phyloP scores from a whole-genome alignment of 2,888 invertebrate species.

The Pheosia tremula region DNA sequence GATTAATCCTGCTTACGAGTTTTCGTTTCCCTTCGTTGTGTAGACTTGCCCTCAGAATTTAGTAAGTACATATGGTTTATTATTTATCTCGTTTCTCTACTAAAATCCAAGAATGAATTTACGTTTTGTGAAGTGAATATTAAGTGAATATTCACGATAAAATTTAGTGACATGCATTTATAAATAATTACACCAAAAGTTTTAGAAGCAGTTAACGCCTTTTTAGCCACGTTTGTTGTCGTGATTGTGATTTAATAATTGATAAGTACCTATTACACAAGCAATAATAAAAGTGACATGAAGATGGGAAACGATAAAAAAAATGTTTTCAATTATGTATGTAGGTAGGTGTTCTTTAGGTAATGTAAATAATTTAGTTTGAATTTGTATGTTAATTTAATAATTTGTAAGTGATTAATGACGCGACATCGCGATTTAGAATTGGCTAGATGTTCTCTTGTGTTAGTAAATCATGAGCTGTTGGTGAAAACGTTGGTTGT shows the following conservation, averaged over 20 bases:
- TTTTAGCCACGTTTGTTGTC: too few relatives aligned
- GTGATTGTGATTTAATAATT: conserved; percentile 48
- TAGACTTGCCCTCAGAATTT: conserved; percentile 25
- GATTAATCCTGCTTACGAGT: conserved; percentile 26
- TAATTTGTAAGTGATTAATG: conserved; percentile 32
- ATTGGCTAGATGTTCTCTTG: conserved; percentile 63
- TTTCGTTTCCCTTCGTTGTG: conserved; percentile 48
- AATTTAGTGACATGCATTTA: too few relatives aligned
- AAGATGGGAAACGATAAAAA: conserved; percentile 47
- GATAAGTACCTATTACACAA: conserved; percentile 29
- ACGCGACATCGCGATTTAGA: conserved; percentile 50
- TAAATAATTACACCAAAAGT: too few relatives aligned
- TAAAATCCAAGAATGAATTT: background rate
- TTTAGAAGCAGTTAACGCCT: too few relatives aligned
- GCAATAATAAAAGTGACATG: conserved; percentile 56
- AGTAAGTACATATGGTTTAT: background rate
- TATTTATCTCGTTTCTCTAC: too few relatives aligned
- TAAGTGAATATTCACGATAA: too few relatives aligned
- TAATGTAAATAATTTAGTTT: conserved; percentile 71
- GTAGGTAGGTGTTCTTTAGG: conserved; percentile 55
- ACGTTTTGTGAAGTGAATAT: too few relatives aligned
- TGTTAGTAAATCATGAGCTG: conserved; percentile 42
- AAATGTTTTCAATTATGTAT: conserved; percentile 40
- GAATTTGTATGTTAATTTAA: conserved; percentile 63
- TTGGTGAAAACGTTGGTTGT: conserved; percentile 20